Conservation (phyloP, 2,888 invertebrate species). For the Azorinus chamasolen region DNA sequence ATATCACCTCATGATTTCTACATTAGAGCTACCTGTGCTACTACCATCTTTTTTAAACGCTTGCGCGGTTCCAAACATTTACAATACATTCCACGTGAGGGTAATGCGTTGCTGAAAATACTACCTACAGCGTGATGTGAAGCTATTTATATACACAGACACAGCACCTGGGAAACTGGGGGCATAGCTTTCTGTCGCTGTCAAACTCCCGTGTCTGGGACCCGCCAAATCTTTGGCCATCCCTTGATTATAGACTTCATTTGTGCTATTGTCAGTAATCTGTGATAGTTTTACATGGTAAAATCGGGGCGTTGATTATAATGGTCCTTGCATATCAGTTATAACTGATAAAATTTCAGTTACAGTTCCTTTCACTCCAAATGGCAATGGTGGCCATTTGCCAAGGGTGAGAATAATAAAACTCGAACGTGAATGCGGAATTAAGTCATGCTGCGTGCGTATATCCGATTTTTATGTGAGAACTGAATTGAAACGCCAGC, state of each 20-base stretch:
- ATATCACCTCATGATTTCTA: no score
- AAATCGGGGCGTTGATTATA: no score
- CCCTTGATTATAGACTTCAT: slow-evolving; percentile 20
- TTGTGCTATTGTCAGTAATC: neutral
- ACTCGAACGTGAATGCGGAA: neutral
- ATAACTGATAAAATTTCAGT: no score
- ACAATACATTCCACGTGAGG: neutral
- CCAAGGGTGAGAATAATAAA: neutral
- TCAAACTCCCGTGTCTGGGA: neutral
- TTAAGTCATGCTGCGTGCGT: neutral
- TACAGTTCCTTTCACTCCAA: no score
- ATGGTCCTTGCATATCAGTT: no score
- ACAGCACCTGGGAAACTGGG: slow-evolving; percentile 67
- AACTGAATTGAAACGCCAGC: no score
- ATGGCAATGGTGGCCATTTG: slow-evolving; percentile 12
- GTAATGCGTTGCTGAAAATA: neutral
- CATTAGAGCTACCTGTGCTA: no score
- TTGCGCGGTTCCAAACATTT: neutral
- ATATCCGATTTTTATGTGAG: no score
- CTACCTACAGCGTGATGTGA: neutral
- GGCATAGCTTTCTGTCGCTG: slow-evolving; percentile 54
- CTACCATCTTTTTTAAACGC: neutral
- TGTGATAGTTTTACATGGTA: neutral
- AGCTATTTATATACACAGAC: neutral
- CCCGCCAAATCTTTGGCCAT: slow-evolving; percentile 17